Conservation (phyloP, 2,888 invertebrate genomes). For the Drosophila helvetica region DNA sequence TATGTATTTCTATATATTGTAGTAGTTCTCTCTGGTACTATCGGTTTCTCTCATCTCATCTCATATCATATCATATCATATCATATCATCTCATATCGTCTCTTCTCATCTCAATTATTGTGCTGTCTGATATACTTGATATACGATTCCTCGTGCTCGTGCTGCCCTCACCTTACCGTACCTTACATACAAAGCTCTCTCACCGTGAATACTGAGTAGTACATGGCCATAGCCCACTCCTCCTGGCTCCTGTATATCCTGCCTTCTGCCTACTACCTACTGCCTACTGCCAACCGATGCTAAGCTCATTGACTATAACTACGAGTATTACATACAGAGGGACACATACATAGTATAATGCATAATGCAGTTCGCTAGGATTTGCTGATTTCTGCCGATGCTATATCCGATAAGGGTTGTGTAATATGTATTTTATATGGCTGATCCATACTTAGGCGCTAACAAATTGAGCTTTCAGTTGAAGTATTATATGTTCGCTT, state of each 20-base stretch:
- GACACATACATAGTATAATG: too few species aligned
- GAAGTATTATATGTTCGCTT: slow-evolving; percentile 48
- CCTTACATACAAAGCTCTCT: slow-evolving; percentile 65
- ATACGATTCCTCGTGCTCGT: slow-evolving; percentile 11
- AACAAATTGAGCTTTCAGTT: slow-evolving; percentile 75
- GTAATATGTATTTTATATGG: slow-evolving; percentile 12
- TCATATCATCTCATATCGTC: too few species aligned
- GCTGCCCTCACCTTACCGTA: slow-evolving; percentile 40
- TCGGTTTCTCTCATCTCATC: slow-evolving; percentile 15
- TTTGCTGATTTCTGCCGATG: neutral
- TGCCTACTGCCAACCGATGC: slow-evolving; percentile 15
- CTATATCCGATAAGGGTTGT: slow-evolving; percentile 9
- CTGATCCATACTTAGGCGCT: slow-evolving; percentile 57
- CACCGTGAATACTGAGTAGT: slow-evolving; percentile 36
- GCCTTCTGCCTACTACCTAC: neutral
- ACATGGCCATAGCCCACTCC: slow-evolving; percentile 2
- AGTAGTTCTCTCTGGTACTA: slow-evolving; percentile 54
- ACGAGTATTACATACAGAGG: slow-evolving; percentile 36
- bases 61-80: too few species aligned
- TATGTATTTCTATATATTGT: slow-evolving; percentile 22
- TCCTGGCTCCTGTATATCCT: neutral
- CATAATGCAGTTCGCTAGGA: slow-evolving; percentile 13
- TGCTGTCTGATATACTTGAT: slow-evolving; percentile 49
- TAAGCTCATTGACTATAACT: slow-evolving; percentile 37
- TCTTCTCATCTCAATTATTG: slow-evolving; percentile 51